Evolutionary conservation across 2,888 invertebrate genomes (phyloP), one percentile per base, ranked within the genome.

Genomic region (Lithophane ornitopus): DNA sequence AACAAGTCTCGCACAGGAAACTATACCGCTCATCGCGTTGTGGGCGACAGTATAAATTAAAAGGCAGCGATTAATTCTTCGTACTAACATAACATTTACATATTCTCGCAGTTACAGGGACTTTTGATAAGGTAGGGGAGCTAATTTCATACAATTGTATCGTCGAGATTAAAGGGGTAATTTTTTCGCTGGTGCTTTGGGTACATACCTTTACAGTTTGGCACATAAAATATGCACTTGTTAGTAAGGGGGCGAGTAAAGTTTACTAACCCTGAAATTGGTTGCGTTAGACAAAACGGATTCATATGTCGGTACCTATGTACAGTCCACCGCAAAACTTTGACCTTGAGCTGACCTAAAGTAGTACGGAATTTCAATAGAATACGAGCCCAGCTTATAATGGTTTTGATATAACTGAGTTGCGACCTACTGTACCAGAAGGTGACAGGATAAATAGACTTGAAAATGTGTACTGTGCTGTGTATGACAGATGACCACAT

Each of bases 51-150:
- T 82, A 88, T 85, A 88, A 80, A 90, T 89, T 89, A 88, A 84
- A 90, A 86, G 65, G 75, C 80, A 85, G 88, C 87, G 88, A 90
- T 89, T 88, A 90, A 88, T 84, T 79, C 79, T 85, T 82, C 75
- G 67, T 81, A 76, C 78, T 70, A 87, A 88, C 86, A 85, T 85
- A 78, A 81, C 77, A 89, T 89, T 89, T 86, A 81, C 89, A 89
- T 89, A 85, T 77, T 82, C 72, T 46, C 56, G 83, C 87, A 71
- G 86, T 89, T 80, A 89, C 80, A 73, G 80, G 80, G 78, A 78
- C 75, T 74, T 76, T 78, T 85, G 77, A 82, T 84, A 82, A 73
- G 69, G 66, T 69, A 76, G 85, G 85, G 80, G 72, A 76, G 71
- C 81, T 88, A 88, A 88, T 87, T 86, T 70, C 78, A 81, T 76